phyloP scores from a whole-genome alignment of 2,888 invertebrate genomes.

The Habrosyne pyritoides region DNA sequence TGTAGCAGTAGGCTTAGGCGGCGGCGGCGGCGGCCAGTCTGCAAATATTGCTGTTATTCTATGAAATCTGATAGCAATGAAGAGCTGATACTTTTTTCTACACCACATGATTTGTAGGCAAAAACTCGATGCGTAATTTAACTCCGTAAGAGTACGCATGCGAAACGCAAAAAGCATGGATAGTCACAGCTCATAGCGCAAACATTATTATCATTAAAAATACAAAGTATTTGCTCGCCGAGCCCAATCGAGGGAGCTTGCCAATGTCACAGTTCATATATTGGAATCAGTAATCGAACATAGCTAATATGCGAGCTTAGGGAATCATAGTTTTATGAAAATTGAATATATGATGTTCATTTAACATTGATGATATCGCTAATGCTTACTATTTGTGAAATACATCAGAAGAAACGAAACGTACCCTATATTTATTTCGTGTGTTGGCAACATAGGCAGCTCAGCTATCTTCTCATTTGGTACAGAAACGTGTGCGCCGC shows the following conservation, averaged over 20 bases:
- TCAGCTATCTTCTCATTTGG: too few relatives aligned
- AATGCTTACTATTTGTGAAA: too few relatives aligned
- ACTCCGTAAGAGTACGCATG: not conserved
- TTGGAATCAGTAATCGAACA: not conserved
- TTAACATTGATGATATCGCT: too few relatives aligned
- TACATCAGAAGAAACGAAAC: too few relatives aligned
- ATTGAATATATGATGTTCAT: too few relatives aligned
- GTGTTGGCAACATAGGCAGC: too few relatives aligned
- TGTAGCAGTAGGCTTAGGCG: not conserved
- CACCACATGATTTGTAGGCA: not conserved
- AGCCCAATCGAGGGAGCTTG: not conserved
- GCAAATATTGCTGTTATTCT: not conserved
- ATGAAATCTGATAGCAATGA: not conserved
- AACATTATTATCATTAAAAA: slow-evolving; percentile 12
- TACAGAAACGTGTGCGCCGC: too few relatives aligned
- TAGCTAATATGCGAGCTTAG: not conserved
- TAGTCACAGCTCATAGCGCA: slow-evolving; percentile 8
- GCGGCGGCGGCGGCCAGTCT: not conserved
- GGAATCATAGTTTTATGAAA: too few relatives aligned
- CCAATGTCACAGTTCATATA: slow-evolving; percentile 1
- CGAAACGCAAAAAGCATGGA: slow-evolving; percentile 4
- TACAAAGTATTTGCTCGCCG: not conserved
- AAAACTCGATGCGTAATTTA: not conserved
- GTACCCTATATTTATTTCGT: too few relatives aligned
- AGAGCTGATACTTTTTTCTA: not conserved